These are phyloP conservation scores for Thinocorus orbignyianus DNA, from an alignment of 2,113 vertebrate genomes.

Conservation along the genomic window DNA sequence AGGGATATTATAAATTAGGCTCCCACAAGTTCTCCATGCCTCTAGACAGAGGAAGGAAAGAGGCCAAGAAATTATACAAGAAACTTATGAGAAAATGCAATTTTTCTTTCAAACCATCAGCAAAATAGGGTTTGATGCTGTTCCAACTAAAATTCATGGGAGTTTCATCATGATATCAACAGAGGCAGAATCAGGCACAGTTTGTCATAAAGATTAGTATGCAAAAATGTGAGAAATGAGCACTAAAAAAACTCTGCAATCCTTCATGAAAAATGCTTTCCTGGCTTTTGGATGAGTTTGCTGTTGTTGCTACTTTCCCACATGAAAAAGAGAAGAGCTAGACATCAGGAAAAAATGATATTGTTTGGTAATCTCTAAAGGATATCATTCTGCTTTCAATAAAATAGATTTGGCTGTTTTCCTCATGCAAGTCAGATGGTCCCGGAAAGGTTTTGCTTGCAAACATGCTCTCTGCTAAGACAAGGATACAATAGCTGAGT, in stretches of 20 bases:
- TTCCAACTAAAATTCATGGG: neutral
- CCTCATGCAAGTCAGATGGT: neutral
- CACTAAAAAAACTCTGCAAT: neutral
- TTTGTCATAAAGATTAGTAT: neutral
- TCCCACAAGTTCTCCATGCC: neutral
- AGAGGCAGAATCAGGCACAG: neutral
- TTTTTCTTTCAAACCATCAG: neutral
- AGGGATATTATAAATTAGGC: neutral
- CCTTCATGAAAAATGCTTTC: conserved; percentile 7
- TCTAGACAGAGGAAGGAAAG: neutral
- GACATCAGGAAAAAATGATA: neutral
- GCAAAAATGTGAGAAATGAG: conserved; percentile 3
- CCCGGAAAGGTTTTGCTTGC: neutral
- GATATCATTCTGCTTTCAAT: neutral
- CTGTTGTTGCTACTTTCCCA: neutral
- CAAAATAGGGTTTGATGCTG: neutral
- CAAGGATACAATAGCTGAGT: neutral
- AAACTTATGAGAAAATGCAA: neutral
- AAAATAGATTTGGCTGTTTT: neutral
- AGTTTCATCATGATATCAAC: neutral
- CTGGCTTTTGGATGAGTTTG: neutral
- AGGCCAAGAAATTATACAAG: neutral
- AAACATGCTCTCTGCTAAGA: neutral
- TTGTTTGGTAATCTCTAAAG: neutral
- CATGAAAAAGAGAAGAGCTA: conserved; percentile 4